Percentiles rank a stretch among this genome's conserved stretches.
Evolutionary conservation across 2,888 invertebrate genomes (phyloP).

Genomic region (Polydrusus pterygomalis): DNA sequence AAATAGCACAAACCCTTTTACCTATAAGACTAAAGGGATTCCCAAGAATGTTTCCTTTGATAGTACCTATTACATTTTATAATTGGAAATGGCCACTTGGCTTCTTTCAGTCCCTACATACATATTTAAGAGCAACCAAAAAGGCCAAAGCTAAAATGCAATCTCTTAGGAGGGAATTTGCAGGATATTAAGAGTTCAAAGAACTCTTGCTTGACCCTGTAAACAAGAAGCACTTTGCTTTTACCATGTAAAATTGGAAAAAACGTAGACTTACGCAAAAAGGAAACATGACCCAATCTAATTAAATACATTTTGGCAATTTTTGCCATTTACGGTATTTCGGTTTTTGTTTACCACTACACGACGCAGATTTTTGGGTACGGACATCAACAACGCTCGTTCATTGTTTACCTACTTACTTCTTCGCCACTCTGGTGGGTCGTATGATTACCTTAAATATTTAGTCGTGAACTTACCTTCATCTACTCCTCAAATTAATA

Average conservation of each 20-base stretch:
- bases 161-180: constrained; percentile 28
- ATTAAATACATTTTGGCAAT: constrained; percentile 4
- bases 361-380: constrained; percentile 63
- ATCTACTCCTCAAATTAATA: constrained; percentile 69
- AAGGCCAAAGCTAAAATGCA: background rate
- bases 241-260: constrained; percentile 18
- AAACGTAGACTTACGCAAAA: background rate
- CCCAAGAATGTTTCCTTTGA: too few species aligned
- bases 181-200: constrained; percentile 52
- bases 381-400: constrained; percentile 56
- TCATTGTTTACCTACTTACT: constrained; percentile 22
- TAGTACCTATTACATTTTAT: too few species aligned
- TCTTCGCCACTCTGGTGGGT: constrained; percentile 23
- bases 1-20: too few species aligned
- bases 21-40: too few species aligned
- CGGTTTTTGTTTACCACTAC: constrained; percentile 59
- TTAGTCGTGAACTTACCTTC: constrained; percentile 66
- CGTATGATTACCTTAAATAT: constrained; percentile 8
- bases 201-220: constrained; percentile 65
- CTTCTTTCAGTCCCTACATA: background rate
- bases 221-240: constrained; percentile 55
- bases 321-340: constrained; percentile 33
- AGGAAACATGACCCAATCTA: background rate
- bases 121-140: background rate
- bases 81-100: too few species aligned